Evolutionary conservation across 1,140 invertebrate species (phyloP).

Genomic region (Penaeus vannamei): DNA sequence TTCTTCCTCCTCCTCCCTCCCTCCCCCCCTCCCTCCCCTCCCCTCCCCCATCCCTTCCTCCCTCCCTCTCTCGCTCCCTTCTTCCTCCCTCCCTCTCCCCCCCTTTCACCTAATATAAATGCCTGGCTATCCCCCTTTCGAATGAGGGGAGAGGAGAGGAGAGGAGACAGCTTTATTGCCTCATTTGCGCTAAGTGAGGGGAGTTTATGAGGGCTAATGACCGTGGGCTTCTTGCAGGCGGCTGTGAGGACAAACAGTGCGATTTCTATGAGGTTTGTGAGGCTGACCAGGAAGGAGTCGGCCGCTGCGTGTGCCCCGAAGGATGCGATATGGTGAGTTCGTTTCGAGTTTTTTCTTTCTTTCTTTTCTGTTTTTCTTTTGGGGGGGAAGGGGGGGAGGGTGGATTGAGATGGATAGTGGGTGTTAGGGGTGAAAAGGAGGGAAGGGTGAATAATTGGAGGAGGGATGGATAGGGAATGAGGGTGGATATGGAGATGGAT

Average conservation of each 20-base stretch:
- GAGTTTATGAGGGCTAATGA: background rate
- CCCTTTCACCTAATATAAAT: too few species aligned
- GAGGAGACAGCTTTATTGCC: background rate
- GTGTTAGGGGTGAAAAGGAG: too few species aligned
- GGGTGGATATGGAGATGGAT: too few species aligned
- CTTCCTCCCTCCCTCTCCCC: background rate
- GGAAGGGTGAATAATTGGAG: too few species aligned
- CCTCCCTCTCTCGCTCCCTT: too few species aligned
- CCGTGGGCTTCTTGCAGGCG: constrained; percentile 78
- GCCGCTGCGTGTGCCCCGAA: constrained; percentile 85
- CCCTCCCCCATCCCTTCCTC: too few species aligned
- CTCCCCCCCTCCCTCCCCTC: too few species aligned
- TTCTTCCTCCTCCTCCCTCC: too few species aligned
- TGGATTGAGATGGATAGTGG: too few species aligned
- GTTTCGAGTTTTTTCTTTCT: background rate
- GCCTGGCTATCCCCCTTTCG: constrained; percentile 23
- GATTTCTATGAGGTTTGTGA: constrained; percentile 88
- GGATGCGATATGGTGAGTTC: constrained; percentile 82
- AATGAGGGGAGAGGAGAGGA: background rate
- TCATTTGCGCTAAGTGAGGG: background rate
- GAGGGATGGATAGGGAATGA: too few species aligned
- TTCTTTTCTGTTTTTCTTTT: background rate
- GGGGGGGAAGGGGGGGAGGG: too few species aligned
- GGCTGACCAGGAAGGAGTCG: constrained; percentile 81
- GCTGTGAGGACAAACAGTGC: constrained; percentile 90